Conservation (phyloP, 2,797 vertebrate species). For the Lepidocolaptes lacrymiger region DNA sequence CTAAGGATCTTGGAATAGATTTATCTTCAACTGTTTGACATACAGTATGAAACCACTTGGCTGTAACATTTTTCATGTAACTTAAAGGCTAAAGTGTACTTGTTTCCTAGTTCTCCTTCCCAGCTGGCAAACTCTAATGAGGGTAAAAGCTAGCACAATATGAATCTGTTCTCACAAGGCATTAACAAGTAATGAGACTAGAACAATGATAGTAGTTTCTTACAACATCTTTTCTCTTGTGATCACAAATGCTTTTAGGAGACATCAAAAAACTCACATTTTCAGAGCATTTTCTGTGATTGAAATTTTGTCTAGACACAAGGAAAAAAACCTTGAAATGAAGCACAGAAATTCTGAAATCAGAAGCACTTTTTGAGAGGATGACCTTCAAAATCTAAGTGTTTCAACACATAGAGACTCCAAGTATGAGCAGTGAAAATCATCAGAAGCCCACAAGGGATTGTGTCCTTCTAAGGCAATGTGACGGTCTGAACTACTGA, state of each 20-base stretch:
- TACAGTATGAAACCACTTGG: not conserved
- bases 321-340: not conserved
- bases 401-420: not conserved
- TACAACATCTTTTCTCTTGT: not conserved
- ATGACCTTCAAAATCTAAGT: not conserved
- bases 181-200: not conserved
- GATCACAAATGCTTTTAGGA: constrained; percentile 20
- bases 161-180: constrained; percentile 2
- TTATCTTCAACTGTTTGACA: not conserved
- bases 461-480: not conserved
- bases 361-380: not conserved
- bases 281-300: not conserved
- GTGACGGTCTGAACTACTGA: not conserved
- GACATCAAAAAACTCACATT: not conserved
- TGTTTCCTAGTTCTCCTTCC: not conserved
- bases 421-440: not conserved
- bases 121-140: constrained; percentile 6
- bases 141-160: not conserved
- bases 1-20: not conserved
- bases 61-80: constrained; percentile 19
- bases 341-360: not conserved
- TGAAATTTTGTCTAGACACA: not conserved
- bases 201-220: constrained; percentile 7
- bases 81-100: constrained; percentile 7
- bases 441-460: not conserved